phyloP scores from a whole-genome alignment of 2,888 invertebrate species.

The Quadroppia sp. region DNA sequence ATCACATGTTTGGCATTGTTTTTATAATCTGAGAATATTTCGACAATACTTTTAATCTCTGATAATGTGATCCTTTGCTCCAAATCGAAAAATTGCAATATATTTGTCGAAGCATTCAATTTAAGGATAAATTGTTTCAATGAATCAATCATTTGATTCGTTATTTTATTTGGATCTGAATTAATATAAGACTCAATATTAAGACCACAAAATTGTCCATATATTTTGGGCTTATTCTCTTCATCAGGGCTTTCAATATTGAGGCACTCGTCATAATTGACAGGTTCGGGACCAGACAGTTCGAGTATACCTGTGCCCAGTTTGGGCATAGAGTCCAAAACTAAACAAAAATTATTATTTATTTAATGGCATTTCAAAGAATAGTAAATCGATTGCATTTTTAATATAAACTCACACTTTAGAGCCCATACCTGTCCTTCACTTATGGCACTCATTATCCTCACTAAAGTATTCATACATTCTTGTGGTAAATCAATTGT shows the following conservation, averaged over 20 bases:
- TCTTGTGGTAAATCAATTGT: not conserved
- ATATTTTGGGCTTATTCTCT: slow-evolving; percentile 29
- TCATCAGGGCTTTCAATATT: slow-evolving; percentile 20
- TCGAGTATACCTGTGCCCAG: not conserved
- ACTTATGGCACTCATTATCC: not conserved
- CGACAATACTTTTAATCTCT: too few relatives aligned
- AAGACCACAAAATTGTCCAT: slow-evolving; percentile 29
- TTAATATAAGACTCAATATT: not conserved
- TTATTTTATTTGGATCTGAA: not conserved
- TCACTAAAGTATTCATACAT: not conserved
- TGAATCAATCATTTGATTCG: not conserved
- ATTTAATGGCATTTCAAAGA: not conserved
- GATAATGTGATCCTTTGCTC: not conserved
- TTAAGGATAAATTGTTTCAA: not conserved
- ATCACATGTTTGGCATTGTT: not conserved
- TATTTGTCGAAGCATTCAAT: not conserved
- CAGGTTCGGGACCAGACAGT: not conserved
- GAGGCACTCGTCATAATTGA: slow-evolving; percentile 33
- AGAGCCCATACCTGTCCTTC: not conserved
- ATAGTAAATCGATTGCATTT: not conserved
- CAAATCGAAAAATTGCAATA: not conserved
- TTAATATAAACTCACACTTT: not conserved
- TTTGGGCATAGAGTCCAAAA: not conserved
- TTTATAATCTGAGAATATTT: too few relatives aligned
- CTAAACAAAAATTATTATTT: not conserved